Evolutionary conservation across 2,888 invertebrate genomes (phyloP), one percentile per base, ranked within the genome.

Genomic region (Isoperla grammatica): DNA sequence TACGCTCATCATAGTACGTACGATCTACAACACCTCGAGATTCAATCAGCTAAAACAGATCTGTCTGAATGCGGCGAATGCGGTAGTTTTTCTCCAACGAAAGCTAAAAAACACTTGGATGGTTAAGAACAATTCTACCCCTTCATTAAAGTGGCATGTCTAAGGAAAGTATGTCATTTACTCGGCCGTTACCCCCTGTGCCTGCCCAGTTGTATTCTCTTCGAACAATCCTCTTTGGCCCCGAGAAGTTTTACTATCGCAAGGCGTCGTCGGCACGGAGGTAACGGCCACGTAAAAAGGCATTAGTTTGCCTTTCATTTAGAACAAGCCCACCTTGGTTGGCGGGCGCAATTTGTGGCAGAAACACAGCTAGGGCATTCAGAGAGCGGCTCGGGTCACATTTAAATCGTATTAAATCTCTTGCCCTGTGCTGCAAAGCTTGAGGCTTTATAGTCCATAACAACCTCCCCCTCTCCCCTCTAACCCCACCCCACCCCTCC

Each of bases 361-460:
- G 53, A 53, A 53, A 37, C 53, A 37, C 39, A 35, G 50, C 50
- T 50, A 29, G 35, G 50, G 29, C 50, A 50, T 50, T 15, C 13
- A 17, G 39, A 53, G 53, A 39, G 39, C 20, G 53, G 20, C 53
- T 53, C 15, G 12, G 53, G 53, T 53, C 53, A 53, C 53, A 53
- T 53, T 53, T 39, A 39, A 53, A 53, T 53, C 53, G 53, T 53
- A 53, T 53, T 53, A 53, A 53, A 53, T 53, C 53, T 49, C 29
- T 15, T 49, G 15, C 29, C 49, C 39, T 35, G 23, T 53, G 37
- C 37, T 19, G 17, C 15, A 17, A 37, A 37, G 53, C 53, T 37
- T 53, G 35, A 53, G 37, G 53, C 39, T 53, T 53, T 53, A 53
- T 53, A 37, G 53, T 12, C 19, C 53, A 53, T 53, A 22, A 12